phyloP scores from a whole-genome alignment of 2,888 invertebrate genomes.

The Andrena bicolor region DNA sequence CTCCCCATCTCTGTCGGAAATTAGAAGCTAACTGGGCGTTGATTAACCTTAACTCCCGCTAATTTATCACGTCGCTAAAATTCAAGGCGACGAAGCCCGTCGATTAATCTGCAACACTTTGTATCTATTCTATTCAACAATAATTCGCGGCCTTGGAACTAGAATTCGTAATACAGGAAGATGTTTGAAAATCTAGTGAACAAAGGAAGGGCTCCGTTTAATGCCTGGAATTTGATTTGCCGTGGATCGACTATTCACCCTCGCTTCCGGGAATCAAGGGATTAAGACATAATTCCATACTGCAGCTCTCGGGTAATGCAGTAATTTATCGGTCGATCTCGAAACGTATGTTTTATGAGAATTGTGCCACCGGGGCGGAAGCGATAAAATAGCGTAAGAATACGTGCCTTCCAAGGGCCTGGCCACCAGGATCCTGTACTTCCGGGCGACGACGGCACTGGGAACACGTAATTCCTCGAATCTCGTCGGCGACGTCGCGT shows the following conservation, averaged over 20 bases:
- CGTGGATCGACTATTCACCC: neutral
- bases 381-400: conserved; percentile 17
- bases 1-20: conserved; percentile 7
- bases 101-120: neutral
- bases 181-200: neutral
- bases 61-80: neutral
- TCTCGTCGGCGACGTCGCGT: neutral
- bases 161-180: neutral
- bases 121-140: neutral
- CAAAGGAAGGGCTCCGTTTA: neutral
- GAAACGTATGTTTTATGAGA: conserved; percentile 23
- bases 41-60: conserved; percentile 21
- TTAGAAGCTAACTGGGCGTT: conserved; percentile 24
- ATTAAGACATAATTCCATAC: conserved; percentile 31
- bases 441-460: conserved; percentile 9
- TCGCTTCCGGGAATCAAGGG: conserved; percentile 26
- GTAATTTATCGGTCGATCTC: conserved; percentile 45
- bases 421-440: conserved; percentile 1
- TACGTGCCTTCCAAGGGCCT: neutral
- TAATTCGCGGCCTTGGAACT: neutral
- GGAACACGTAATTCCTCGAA: conserved; percentile 34
- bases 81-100: neutral
- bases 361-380: neutral
- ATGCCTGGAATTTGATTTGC: conserved; percentile 31
- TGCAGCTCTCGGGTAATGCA: neutral